Percentiles rank a stretch among this genome's conserved stretches.
phyloP scores from a whole-genome alignment of 1,140 invertebrate genomes.

The Caenorhabditis inopinata region DNA sequence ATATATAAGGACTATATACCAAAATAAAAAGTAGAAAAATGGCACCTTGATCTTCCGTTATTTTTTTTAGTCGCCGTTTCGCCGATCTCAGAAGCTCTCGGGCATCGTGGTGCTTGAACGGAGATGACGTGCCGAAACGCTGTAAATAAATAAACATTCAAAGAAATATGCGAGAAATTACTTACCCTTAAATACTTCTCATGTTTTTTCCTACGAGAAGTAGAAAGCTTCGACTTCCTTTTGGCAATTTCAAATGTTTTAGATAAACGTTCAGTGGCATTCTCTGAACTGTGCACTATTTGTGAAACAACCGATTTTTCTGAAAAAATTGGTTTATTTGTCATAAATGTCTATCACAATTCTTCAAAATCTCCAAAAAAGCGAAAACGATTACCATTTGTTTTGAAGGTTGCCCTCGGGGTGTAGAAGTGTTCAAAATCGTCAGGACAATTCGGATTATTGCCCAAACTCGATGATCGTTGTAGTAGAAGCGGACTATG shows the following conservation, averaged over 20 bases:
- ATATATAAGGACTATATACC: too few species aligned
- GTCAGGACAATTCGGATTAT: not conserved
- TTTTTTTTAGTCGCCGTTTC: not conserved
- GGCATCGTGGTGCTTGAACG: not conserved
- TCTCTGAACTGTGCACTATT: too few species aligned
- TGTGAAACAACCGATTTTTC: too few species aligned
- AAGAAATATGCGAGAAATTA: not conserved
- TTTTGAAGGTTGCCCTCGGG: not conserved
- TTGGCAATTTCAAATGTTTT: not conserved
- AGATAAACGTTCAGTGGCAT: too few species aligned
- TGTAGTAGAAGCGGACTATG: not conserved
- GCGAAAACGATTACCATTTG: not conserved
- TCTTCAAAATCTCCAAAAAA: too few species aligned
- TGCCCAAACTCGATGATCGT: not conserved
- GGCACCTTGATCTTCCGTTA: not conserved
- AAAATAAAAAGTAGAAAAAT: too few species aligned
- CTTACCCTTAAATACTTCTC: not conserved
- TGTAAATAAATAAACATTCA: not conserved
- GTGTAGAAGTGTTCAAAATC: not conserved
- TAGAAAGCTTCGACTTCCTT: not conserved
- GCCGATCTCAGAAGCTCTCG: not conserved
- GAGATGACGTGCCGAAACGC: not conserved
- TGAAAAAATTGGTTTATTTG: too few species aligned
- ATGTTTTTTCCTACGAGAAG: not conserved
- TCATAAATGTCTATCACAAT: too few species aligned